These are phyloP conservation scores for Mesembrinibis cayennensis DNA, from an alignment of 2,113 vertebrate genomes.

Conservation along the genomic window DNA sequence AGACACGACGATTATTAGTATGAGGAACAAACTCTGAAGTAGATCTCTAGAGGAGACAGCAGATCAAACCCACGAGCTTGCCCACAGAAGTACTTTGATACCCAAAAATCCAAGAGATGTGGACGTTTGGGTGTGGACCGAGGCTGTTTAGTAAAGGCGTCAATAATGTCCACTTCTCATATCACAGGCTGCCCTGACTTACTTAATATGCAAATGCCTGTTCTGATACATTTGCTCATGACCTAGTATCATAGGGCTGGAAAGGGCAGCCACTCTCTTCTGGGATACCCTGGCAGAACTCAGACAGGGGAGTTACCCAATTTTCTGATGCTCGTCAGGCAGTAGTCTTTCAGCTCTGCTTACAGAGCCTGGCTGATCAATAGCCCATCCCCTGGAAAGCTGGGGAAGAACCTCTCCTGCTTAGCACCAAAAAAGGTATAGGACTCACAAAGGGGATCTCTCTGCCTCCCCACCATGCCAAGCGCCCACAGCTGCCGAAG, in stretches of 20 bases:
- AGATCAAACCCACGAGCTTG: neutral
- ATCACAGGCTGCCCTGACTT: neutral
- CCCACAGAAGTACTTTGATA: neutral
- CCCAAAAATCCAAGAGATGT: neutral
- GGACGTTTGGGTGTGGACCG: neutral
- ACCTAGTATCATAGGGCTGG: neutral
- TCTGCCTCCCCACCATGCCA: neutral
- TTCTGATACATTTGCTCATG: neutral
- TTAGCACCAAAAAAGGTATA: constrained; percentile 44
- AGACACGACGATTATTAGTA: neutral
- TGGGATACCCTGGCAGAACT: neutral
- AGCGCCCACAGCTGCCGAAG: constrained; percentile 3
- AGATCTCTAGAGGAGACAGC: neutral
- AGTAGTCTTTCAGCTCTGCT: neutral
- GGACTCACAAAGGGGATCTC: constrained; percentile 54
- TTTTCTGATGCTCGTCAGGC: rapidly evolving
- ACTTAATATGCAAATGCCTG: neutral
- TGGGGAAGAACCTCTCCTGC: neutral
- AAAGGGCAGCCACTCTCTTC: neutral
- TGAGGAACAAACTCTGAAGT: neutral
- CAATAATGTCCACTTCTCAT: neutral
- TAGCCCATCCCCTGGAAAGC: neutral
- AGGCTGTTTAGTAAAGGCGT: neutral
- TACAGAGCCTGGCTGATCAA: neutral
- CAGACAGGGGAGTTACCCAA: neutral